Evolutionary conservation across 2,888 invertebrate genomes (phyloP), one percentile per base, ranked within the genome.

Genomic region (Dicycla oo): DNA sequence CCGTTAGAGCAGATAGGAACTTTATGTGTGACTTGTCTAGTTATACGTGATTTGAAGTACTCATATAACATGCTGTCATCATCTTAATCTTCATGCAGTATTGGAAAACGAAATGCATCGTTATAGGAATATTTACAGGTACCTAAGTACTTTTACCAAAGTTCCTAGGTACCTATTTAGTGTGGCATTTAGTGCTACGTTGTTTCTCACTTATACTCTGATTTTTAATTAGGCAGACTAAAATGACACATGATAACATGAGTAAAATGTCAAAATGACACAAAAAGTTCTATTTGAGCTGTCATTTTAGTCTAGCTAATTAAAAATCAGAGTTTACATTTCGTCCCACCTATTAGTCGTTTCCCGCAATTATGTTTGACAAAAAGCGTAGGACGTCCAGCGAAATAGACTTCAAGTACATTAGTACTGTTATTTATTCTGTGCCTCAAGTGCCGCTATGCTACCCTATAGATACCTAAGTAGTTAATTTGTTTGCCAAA

Each of bases 281-380:
- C n/a, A n/a, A n/a, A n/a, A n/a, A n/a, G n/a, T n/a, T n/a, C n/a
- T n/a, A n/a, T n/a, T n/a, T n/a, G n/a, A n/a, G n/a, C n/a, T n/a
- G n/a, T n/a, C n/a, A n/a, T n/a, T n/a, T n/a, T n/a, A n/a, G n/a
- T n/a, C n/a, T n/a, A n/a, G n/a, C n/a, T n/a, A n/a, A n/a, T n/a
- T n/a, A n/a, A n/a, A n/a, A n/a, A n/a, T n/a, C n/a, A n/a, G n/a
- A n/a, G n/a, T n/a, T n/a, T n/a, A 49, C n/a, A 51, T 51, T 58
- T 63, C 18, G 47, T 43, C 51, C 63, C 11, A 80, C 23, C 69
- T 11, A 73, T 77, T 80, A 80, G 69, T 23, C 63, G 73, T 77
- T 80, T 80, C 56, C 73, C 56, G 64, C 63, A 80, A 80, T 80
- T 77, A 77, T 60, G 60, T 69, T 20, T 43, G 38, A 66, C 77